A percentile compares a stretch with the other conserved stretches of the same genome.
These are phyloP conservation scores for Sialis lutaria DNA, from an alignment of 2,888 invertebrate genomes.

Conservation along the genomic window DNA sequence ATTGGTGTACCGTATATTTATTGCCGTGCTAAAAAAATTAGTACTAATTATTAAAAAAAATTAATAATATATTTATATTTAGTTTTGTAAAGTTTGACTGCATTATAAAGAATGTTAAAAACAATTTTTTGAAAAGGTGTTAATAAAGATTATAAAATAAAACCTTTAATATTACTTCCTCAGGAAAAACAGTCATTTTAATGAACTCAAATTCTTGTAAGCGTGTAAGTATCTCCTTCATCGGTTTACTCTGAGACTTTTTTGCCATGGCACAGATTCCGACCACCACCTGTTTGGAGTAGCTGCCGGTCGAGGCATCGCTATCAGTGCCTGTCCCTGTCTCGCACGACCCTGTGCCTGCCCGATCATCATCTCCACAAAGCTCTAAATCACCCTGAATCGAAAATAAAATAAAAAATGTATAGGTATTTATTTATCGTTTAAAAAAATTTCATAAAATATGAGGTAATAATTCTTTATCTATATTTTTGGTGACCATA, in stretches of 20 bases:
- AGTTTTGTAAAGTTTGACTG: no score
- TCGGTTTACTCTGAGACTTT: conserved; percentile 97
- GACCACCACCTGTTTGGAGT: conserved; percentile 83
- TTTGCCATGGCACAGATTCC: conserved; percentile 99
- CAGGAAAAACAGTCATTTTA: conserved; percentile 86
- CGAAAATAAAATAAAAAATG: not conserved
- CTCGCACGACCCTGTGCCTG: conserved; percentile 26
- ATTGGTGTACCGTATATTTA: no score
- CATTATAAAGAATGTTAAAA: no score
- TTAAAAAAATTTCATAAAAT: no score
- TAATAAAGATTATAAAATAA: conserved; percentile 6
- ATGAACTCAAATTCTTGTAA: conserved; percentile 94
- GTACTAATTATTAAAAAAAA: no score
- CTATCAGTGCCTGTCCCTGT: conserved; percentile 15
- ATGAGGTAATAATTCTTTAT: no score
- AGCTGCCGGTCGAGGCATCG: conserved; percentile 32
- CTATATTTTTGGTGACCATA: not conserved
- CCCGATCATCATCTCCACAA: conserved; percentile 37
- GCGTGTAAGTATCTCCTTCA: conserved; percentile 94
- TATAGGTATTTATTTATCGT: not conserved
- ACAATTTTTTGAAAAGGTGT: no score
- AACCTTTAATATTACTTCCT: conserved; percentile 88
- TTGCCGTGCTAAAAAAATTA: no score
- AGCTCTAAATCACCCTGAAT: conserved; percentile 59
- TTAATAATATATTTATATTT: no score